Percentiles rank a stretch among this genome's conserved stretches.
These are phyloP conservation scores for Leptoclinus maculatus DNA, from an alignment of 2,797 vertebrate genomes.

Conservation along the genomic window DNA sequence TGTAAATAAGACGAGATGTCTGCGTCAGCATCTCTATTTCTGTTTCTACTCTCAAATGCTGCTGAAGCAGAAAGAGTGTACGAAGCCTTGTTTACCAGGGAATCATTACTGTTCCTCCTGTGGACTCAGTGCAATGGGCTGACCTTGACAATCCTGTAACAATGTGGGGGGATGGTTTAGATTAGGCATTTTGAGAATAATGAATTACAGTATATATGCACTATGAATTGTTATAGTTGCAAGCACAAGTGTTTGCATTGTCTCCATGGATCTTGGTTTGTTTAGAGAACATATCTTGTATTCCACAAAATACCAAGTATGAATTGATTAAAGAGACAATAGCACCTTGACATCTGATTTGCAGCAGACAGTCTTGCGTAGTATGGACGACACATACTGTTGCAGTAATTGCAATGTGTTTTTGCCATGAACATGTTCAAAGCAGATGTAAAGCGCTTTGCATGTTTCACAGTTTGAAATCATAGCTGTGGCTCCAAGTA, in stretches of 20 bases:
- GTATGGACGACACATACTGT: neutral
- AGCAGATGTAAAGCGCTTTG: conserved; percentile 18
- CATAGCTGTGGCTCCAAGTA: neutral
- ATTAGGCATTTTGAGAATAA: conserved; percentile 10
- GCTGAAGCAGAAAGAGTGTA: conserved; percentile 5
- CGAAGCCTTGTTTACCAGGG: conserved; percentile 9
- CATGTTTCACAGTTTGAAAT: conserved; percentile 16
- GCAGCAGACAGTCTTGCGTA: neutral
- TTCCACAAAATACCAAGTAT: neutral
- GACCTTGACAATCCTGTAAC: conserved; percentile 46
- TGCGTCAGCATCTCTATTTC: conserved; percentile 17
- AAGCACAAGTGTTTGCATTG: conserved; percentile 4
- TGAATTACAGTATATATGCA: neutral
- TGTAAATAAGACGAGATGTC: conserved; percentile 20
- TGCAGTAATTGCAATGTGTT: conserved; percentile 8
- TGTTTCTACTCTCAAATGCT: conserved; percentile 7
- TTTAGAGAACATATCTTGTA: neutral
- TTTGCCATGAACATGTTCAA: conserved; percentile 17
- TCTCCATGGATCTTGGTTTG: neutral
- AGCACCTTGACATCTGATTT: neutral
- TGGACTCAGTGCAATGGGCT: conserved; percentile 32
- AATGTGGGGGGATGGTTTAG: neutral
- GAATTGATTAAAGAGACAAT: neutral
- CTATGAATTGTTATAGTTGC: conserved; percentile 12
- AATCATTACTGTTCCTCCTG: conserved; percentile 32